Conservation (phyloP, 2,113 vertebrate genomes). For the Mustela nigripes region DNA sequence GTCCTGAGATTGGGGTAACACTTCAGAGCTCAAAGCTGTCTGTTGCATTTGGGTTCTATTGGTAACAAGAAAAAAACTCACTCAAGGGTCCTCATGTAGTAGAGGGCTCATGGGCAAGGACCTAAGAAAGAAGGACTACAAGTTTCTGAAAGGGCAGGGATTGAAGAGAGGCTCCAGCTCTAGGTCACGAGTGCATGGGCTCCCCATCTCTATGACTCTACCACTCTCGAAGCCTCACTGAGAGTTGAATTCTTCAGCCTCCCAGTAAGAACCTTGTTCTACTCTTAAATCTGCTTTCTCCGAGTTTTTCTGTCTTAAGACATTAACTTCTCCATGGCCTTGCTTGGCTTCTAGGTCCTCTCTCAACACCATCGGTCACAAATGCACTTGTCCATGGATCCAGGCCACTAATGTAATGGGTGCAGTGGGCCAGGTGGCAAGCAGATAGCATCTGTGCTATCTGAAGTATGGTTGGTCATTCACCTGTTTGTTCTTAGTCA, state of each 20-base stretch:
- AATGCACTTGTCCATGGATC: too few species aligned
- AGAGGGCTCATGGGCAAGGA: not conserved
- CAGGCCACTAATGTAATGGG: not conserved
- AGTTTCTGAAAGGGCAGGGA: not conserved
- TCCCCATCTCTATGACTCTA: not conserved
- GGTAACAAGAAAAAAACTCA: not conserved
- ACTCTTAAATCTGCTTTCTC: not conserved
- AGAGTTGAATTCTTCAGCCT: not conserved
- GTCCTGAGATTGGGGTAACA: not conserved
- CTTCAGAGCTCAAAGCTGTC: too few species aligned
- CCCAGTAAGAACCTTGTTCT: too few species aligned
- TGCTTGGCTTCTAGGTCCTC: not conserved
- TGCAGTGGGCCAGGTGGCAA: not conserved
- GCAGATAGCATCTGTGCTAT: not conserved
- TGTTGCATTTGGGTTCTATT: not conserved
- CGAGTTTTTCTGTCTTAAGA: not conserved
- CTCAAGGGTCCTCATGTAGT: not conserved
- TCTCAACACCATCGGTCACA: not conserved
- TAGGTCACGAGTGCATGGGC: not conserved
- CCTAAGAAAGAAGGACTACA: not conserved
- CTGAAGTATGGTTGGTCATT: not conserved
- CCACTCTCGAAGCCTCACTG: accelerated
- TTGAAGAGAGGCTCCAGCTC: not conserved
- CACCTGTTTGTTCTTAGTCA: too few species aligned
- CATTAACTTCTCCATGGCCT: not conserved